phyloP scores from a whole-genome alignment of 1,140 invertebrate species.

The Trachelipus rathkii region DNA sequence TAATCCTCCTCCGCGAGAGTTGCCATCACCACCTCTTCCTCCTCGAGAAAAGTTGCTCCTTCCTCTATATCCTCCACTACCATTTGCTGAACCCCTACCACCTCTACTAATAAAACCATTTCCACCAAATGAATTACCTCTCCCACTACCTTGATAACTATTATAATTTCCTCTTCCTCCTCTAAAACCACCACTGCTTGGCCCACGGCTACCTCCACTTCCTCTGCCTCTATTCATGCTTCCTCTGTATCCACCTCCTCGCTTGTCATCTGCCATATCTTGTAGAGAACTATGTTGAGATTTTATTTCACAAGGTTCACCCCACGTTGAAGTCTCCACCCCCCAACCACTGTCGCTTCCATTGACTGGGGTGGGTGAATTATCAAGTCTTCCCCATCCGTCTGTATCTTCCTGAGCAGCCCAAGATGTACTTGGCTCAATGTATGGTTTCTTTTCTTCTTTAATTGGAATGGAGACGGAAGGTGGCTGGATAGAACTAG shows the following conservation, averaged over 20 bases:
- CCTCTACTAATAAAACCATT: slow-evolving; percentile 1
- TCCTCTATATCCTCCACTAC: background rate
- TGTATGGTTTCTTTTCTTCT: background rate
- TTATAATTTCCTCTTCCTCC: background rate
- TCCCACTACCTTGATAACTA: background rate
- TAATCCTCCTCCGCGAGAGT: background rate
- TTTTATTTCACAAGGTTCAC: background rate
- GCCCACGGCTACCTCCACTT: background rate
- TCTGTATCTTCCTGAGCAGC: slow-evolving; percentile 1
- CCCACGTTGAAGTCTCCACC: background rate
- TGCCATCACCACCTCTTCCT: background rate
- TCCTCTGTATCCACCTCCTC: background rate
- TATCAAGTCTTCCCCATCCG: background rate
- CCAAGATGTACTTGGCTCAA: background rate
- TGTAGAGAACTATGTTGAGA: background rate
- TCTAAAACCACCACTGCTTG: background rate
- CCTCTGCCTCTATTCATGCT: background rate
- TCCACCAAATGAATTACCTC: background rate
- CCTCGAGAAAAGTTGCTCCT: background rate
- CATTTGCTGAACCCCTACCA: background rate
- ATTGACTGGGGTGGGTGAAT: background rate
- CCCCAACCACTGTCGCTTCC: background rate
- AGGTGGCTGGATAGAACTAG: background rate
- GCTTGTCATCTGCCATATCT: background rate
- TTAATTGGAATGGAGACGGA: background rate